Base-by-base conservation (phyloP, 2,888 invertebrate genomes). In the Pachydiplax longipennis region DNA sequence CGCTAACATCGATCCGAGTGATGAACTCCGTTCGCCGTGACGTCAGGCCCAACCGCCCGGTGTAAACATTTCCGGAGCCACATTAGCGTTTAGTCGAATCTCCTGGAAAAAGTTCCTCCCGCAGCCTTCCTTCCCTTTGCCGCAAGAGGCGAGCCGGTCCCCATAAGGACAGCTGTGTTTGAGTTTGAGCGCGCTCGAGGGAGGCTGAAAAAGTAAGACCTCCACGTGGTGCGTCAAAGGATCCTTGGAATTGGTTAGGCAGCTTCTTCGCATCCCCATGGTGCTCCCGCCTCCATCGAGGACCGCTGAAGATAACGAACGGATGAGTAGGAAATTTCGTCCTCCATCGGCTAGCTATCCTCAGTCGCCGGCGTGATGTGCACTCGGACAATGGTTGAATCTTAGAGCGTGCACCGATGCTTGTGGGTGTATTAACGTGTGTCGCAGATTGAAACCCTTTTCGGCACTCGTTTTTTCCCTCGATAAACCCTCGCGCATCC, bases 21-120 rank as follows among this genome's bases (percentile, higher is more conserved):
- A 73, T 73, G 73, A 73, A 73, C 73, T 73, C 73, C 73, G 73
- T 73, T 73, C 73, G 73, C 73, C 73, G 73, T 73, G 73, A 73
- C 73, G 73, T 73, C 73, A 73, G 73, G 73, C 73, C 73, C 3
- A 73, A 73, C 73, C 73, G 25, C 73, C 73, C 73, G 73, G 73
- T 73, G 73, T 73, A 73, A 73, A 73, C 73, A 73, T 73, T 73
- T 73, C 73, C 73, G 73, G 73, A 31, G 73, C 73, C 31, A 73
- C 73, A 73, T 73, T 73, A 73, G 73, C 73, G 73, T 73, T 73
- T 73, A 31, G 73, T 73, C 73, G 73, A 73, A 73, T 31, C 73
- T 73, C 73, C 73, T 53, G 53, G 31, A 73, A 73, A 73, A 73
- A 31, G 73, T 73, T 31, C 13, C 73, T 73, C 31, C 15, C 73